Percentiles rank a stretch among this genome's conserved stretches.
Conservation (phyloP, 2,797 vertebrate species). For the Lacerta bilineata region DNA sequence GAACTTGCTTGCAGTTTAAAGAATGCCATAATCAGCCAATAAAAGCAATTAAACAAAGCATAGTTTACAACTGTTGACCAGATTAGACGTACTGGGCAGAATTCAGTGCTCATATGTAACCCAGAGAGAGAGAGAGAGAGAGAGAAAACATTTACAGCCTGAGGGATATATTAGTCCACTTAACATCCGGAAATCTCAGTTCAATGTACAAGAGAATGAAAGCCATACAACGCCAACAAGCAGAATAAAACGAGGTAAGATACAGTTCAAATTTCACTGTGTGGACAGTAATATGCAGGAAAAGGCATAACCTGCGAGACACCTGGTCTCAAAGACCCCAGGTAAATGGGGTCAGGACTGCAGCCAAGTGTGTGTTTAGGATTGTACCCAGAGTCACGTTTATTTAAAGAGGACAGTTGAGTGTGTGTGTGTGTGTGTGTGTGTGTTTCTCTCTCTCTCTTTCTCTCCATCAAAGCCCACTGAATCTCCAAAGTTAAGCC, state of each 20-base stretch:
- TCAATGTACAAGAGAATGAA: too few species aligned
- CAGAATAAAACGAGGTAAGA: too few species aligned
- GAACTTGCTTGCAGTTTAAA: neutral
- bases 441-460: neutral
- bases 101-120: neutral
- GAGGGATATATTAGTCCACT: too few species aligned
- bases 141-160: neutral
- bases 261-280: too few species aligned
- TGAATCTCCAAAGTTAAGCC: neutral
- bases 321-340: too few species aligned
- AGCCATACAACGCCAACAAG: too few species aligned
- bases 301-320: too few species aligned
- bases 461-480: neutral
- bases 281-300: too few species aligned
- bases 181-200: too few species aligned
- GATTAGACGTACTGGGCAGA: neutral
- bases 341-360: too few species aligned
- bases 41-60: constrained; percentile 2
- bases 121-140: neutral
- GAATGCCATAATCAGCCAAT: neutral
- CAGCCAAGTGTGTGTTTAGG: neutral
- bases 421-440: too few species aligned
- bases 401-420: neutral
- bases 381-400: neutral
- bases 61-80: neutral